Conservation (phyloP, 2,888 invertebrate species). For the Oscheius sp. region DNA sequence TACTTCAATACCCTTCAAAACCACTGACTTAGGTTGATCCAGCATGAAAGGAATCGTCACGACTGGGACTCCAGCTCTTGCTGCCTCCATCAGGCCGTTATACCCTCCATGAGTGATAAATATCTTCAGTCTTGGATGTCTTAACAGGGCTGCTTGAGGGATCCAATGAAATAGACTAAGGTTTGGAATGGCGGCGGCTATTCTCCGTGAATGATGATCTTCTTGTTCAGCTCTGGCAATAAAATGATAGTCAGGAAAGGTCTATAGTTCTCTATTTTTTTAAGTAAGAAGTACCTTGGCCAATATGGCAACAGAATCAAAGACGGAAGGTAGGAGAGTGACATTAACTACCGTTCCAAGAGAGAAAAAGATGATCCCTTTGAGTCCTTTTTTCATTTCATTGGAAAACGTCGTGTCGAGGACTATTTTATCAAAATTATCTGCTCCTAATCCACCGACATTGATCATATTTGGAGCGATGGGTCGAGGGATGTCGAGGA, state of each 20-base stretch:
- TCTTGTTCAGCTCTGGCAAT: conserved; percentile 53
- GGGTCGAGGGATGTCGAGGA: conserved; percentile 58
- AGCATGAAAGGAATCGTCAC: conserved; percentile 50
- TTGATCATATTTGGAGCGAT: conserved; percentile 49
- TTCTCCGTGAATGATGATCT: conserved; percentile 9
- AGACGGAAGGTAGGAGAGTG: conserved; percentile 36
- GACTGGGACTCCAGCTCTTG: conserved; percentile 54
- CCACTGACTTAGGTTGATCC: conserved; percentile 43
- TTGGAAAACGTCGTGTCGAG: conserved; percentile 12
- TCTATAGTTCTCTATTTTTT: background rate
- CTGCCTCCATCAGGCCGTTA: conserved; percentile 61
- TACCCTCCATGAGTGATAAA: conserved; percentile 66
- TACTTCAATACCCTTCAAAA: background rate
- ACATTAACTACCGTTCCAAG: conserved; percentile 55
- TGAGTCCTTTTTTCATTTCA: conserved; percentile 36
- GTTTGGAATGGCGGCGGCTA: conserved; percentile 33
- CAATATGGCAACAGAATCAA: conserved; percentile 42
- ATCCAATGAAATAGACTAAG: conserved; percentile 47
- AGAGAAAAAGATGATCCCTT: conserved; percentile 55
- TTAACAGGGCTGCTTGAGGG: conserved; percentile 48
- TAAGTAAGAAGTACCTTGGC: conserved; percentile 22
- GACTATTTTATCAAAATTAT: background rate
- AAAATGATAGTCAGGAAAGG: conserved; percentile 54
- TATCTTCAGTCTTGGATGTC: conserved; percentile 51
- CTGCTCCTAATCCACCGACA: conserved; percentile 51